Base-by-base conservation (phyloP, 2,113 vertebrate species). In the Semicossyphus pulcher region DNA sequence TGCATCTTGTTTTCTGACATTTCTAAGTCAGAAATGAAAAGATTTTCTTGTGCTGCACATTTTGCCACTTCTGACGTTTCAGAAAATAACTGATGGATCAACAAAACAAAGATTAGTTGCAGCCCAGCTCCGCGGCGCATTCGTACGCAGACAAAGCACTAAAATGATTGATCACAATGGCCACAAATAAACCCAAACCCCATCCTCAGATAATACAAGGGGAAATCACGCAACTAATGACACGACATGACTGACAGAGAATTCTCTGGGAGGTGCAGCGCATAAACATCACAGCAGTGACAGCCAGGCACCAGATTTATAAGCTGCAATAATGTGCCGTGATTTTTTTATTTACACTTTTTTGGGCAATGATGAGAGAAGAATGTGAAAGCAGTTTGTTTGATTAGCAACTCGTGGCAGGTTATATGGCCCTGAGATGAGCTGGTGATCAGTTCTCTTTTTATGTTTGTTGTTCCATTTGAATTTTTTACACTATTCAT, bases 401-500 rank as follows among this genome's bases (percentile, higher is more conserved):
- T n/a, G n/a, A n/a, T n/a, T n/a, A n/a, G n/a, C n/a, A n/a, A n/a
- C n/a, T n/a, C n/a, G n/a, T n/a, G n/a, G n/a, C 34, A 36, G 34
- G 8, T 10, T 36, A 10, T 10, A 9, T 36, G 34, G 11, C 34
- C 8, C 34, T 10, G 8, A 26, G 11, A 21, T 20, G 6, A 23
- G 16, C 7, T 21, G 14, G 4, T 28, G 26, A 23, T 60, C 12
- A 29, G n/a, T 8, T 10, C 21, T n/a, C 9, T 69, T 20, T 36
- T 31, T 0, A 62, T 37, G 4, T 14, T 18, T 8, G 7, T 21
- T 45, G 56, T 57, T 65, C 52, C 2, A 49, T 28, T 41, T 53
- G 4, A 53, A 48, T 39, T 53, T 42, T 59, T 45, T 9, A 72
- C 12, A 28, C 3, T 47, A 48, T 26, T 70, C 21, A 51, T 51